phyloP scores from a whole-genome alignment of 1,140 invertebrate species.

The Drosophila subpulchrella region DNA sequence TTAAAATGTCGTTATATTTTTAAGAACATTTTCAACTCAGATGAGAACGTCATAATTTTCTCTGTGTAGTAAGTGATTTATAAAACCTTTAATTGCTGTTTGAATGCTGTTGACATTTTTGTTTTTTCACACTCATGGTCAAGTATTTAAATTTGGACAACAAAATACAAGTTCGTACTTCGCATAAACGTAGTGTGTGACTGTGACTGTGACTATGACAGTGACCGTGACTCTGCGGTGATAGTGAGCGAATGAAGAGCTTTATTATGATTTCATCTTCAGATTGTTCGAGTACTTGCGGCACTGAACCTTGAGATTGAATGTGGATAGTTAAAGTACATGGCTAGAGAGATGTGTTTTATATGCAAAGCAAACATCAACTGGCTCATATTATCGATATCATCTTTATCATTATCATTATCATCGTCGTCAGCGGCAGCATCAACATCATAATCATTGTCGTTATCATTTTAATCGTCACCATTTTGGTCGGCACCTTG shows the following conservation, averaged over 20 bases:
- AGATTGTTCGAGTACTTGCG: slow-evolving; percentile 35
- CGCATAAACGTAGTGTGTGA: slow-evolving; percentile 17
- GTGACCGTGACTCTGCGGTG: slow-evolving; percentile 35
- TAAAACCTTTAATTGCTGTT: background rate
- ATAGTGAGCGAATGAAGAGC: slow-evolving; percentile 45
- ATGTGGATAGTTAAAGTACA: slow-evolving; percentile 41
- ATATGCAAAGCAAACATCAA: slow-evolving; percentile 45
- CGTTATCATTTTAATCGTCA: slow-evolving; percentile 13
- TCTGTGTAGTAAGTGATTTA: too few species aligned
- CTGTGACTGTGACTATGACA: slow-evolving; percentile 42
- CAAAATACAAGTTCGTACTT: background rate
- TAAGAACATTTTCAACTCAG: too few species aligned
- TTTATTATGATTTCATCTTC: slow-evolving; percentile 48
- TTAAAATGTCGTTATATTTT: too few species aligned
- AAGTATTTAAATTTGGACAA: background rate
- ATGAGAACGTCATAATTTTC: too few species aligned
- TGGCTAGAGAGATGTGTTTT: slow-evolving; percentile 24
- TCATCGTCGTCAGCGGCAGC: background rate
- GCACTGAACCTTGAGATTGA: slow-evolving; percentile 33
- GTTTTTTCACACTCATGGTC: background rate
- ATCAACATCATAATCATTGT: slow-evolving; percentile 15
- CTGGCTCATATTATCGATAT: slow-evolving; percentile 22
- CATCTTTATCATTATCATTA: slow-evolving; percentile 5
- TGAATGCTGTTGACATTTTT: background rate
- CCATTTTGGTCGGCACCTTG: slow-evolving; percentile 25